Evolutionary conservation across 2,888 invertebrate genomes (phyloP).

Genomic region (Lapara coniferarum): DNA sequence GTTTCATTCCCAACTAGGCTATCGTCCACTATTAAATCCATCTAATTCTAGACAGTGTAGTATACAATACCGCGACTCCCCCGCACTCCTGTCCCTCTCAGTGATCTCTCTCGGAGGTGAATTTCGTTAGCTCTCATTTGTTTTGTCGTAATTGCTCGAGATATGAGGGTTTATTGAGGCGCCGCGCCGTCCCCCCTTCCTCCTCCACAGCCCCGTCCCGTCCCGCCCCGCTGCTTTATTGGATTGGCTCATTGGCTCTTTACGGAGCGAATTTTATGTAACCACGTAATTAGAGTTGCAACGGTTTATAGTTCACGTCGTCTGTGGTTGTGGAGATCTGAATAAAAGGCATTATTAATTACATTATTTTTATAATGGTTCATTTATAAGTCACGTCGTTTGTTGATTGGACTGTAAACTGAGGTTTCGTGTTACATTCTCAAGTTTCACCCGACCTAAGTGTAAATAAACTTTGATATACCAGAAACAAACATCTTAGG

Average conservation of each 20-base stretch:
- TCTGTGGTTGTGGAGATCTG: neutral
- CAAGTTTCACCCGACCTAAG: no score
- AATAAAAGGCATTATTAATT: no score
- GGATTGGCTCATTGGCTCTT: slow-evolving; percentile 70
- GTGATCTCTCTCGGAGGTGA: slow-evolving; percentile 71
- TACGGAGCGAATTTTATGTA: slow-evolving; percentile 62
- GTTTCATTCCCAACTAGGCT: no score
- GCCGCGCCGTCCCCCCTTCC: slow-evolving; percentile 39
- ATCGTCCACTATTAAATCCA: no score
- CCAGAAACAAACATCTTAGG: no score
- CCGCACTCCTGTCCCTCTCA: slow-evolving; percentile 38
- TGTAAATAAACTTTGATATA: no score
- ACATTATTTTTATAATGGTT: no score
- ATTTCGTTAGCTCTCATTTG: slow-evolving; percentile 81
- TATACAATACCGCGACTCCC: slow-evolving; percentile 44
- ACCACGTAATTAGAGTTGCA: slow-evolving; percentile 57
- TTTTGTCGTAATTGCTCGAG: slow-evolving; percentile 79
- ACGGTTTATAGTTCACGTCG: slow-evolving; percentile 13
- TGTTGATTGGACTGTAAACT: no score
- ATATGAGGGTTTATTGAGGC: slow-evolving; percentile 70
- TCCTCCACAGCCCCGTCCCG: slow-evolving; percentile 34
- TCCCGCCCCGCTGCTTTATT: slow-evolving; percentile 61
- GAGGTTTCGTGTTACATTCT: no score
- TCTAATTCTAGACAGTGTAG: neutral
- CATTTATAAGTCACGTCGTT: no score